Percentiles rank a stretch among this genome's conserved stretches.
Evolutionary conservation across 2,797 vertebrate genomes (phyloP).

Genomic region (Pantherophis alleghaniensis): DNA sequence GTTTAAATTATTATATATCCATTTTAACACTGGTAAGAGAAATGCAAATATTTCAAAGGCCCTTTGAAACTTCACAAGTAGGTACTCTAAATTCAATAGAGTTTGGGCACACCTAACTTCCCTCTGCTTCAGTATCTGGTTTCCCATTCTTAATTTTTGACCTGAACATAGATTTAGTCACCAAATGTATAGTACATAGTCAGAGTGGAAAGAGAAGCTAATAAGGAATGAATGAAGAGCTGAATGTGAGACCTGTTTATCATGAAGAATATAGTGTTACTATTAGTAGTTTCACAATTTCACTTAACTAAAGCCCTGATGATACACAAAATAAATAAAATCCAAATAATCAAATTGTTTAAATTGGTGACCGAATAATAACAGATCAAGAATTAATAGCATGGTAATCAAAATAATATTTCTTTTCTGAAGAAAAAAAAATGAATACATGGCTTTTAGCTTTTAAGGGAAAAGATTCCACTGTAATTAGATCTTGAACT

Average conservation of each 20-base stretch:
- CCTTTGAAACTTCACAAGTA: neutral
- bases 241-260: constrained; percentile 37
- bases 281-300: constrained; percentile 47
- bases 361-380: constrained; percentile 53
- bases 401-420: constrained; percentile 53
- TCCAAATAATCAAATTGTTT: constrained; percentile 39
- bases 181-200: constrained; percentile 25
- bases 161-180: constrained; percentile 38
- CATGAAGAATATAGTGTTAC: constrained; percentile 30
- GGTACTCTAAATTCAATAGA: neutral
- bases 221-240: constrained; percentile 23
- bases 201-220: constrained; percentile 10
- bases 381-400: constrained; percentile 54
- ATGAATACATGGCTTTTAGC: constrained; percentile 57
- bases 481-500: constrained; percentile 66
- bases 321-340: constrained; percentile 48
- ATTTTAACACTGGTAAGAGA: neutral
- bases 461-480: constrained; percentile 62
- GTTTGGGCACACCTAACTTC: neutral
- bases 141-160: constrained; percentile 23
- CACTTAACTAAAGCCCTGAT: constrained; percentile 35
- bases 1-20: neutral
- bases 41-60: neutral
- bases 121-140: neutral
- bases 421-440: constrained; percentile 53